Base-by-base conservation (phyloP, 1,140 invertebrate genomes). In the Drosophila bipectinata region DNA sequence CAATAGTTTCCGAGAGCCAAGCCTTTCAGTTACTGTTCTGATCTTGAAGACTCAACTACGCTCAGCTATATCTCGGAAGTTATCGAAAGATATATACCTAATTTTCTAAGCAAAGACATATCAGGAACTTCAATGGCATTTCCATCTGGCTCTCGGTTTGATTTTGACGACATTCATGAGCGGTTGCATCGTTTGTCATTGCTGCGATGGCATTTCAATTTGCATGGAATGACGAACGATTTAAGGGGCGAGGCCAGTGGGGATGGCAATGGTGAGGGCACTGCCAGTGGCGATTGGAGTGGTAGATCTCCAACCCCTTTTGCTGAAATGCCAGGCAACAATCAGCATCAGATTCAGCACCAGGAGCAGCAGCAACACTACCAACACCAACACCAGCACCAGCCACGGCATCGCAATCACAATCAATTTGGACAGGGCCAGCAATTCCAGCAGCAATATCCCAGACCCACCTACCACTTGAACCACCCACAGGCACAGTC, bases 151-250 rank as follows among this genome's bases (percentile, higher is more conserved):
- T 54, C 66, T 10, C 30, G 39, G 49, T 10, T 6, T 28, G 59
- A 57, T 55, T 55, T 55, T 7, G 76, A 56, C 15, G 56, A 68
- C 54, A 34, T 68, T 47, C 37, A 68, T 41, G 62, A 68, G 49
- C 51, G 72, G 2, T 39, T 61, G 57, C 57, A 39, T 57, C 64
- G 74, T 57, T 56, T 80, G 57, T 77, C 78, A 62, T 81, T 81
- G 78, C 54, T 62, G 57, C 78, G 66, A 62, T 80, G 61, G 66
- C 78, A 67, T 72, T 80, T 81, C 66, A 81, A 80, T 81, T 80
- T 77, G 66, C 72, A 61, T 58, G 45, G 55, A 39, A 32, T 60
- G 60, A 18, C 44, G 14, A 64, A 47, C 34, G 63, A 66, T 63
- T 66, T 64, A 44, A 45, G 47, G 3, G 57, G 30, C 30, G 45